These are phyloP conservation scores for Hymenopus coronatus DNA, from an alignment of 2,888 invertebrate genomes.

Conservation along the genomic window DNA sequence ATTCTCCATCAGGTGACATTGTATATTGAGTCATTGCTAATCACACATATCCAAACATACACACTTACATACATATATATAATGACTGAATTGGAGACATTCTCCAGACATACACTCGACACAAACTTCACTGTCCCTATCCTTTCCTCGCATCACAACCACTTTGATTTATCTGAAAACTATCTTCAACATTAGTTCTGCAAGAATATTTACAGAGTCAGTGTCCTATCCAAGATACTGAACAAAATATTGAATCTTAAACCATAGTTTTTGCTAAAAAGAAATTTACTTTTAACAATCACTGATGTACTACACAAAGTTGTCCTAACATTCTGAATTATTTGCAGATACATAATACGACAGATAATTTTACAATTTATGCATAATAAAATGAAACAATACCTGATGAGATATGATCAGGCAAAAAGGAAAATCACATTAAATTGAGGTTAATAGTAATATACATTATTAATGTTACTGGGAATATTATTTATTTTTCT, in stretches of 20 bases:
- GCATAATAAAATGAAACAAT: background rate
- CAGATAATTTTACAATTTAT: background rate
- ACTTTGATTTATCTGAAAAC: background rate
- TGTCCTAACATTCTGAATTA: background rate
- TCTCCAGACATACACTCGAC: background rate
- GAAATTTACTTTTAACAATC: background rate
- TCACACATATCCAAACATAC: conserved; percentile 1
- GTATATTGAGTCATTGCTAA: background rate
- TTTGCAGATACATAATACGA: background rate
- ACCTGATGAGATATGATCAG: background rate
- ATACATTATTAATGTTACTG: background rate
- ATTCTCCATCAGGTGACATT: background rate
- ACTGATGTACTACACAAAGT: background rate
- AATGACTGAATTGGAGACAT: background rate
- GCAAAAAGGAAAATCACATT: background rate
- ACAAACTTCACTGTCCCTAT: background rate
- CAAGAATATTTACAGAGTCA: background rate
- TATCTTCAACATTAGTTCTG: background rate
- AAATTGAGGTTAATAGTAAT: background rate
- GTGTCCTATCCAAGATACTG: background rate
- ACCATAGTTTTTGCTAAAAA: background rate
- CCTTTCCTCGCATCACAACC: background rate
- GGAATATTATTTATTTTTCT: background rate
- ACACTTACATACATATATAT: background rate
- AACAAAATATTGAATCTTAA: background rate